Conservation (phyloP, 2,797 vertebrate species). For the Amblyopsis hoosieri region DNA sequence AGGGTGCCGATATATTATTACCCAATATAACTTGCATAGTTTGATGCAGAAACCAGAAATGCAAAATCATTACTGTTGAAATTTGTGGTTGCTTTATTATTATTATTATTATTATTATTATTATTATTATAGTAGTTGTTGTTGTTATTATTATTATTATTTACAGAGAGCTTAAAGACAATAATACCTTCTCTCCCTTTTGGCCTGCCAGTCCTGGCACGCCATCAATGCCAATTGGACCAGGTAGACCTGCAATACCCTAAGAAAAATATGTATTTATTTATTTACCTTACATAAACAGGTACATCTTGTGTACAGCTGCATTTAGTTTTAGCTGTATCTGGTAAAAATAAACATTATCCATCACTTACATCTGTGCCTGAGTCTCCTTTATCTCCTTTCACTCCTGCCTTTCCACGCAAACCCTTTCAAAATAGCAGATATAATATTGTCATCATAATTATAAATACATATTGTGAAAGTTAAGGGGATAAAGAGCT, state of each 20-base stretch:
- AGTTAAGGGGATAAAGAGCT: too few species aligned
- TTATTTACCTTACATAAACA: not conserved
- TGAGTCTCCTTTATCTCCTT: constrained; percentile 82
- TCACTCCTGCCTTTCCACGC: constrained; percentile 82
- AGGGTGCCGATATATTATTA: too few species aligned
- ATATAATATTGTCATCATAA: not conserved
- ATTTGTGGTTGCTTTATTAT: too few species aligned
- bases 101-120: too few species aligned
- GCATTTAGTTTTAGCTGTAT: not conserved
- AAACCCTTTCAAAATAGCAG: constrained; percentile 78
- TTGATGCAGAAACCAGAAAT: too few species aligned
- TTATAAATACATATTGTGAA: too few species aligned
- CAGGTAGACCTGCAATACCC: constrained; percentile 85
- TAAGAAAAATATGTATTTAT: constrained; percentile 41
- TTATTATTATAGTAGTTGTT: too few species aligned
- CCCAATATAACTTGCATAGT: too few species aligned
- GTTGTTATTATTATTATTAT: not conserved
- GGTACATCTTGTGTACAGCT: not conserved
- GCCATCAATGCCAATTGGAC: constrained; percentile 85
- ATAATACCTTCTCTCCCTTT: constrained; percentile 82
- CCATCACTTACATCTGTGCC: constrained; percentile 81
- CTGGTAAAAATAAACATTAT: not conserved
- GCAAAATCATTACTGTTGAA: too few species aligned
- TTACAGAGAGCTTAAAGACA: not conserved
- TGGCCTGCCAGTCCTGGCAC: constrained; percentile 79